Evolutionary conservation across 1,140 invertebrate genomes (phyloP).

Genomic region (Uloborus diversus): DNA sequence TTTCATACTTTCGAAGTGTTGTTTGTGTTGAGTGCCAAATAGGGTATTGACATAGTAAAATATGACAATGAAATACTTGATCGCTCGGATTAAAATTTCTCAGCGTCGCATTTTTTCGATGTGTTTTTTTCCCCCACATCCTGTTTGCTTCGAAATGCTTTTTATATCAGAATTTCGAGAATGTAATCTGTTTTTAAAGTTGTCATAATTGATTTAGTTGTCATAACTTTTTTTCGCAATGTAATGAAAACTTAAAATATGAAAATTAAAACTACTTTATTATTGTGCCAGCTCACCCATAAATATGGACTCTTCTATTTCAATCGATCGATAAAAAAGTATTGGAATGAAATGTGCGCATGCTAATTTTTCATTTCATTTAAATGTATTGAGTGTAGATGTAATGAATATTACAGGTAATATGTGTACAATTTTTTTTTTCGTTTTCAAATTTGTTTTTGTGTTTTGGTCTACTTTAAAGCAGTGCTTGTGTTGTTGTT

Average conservation of each 20-base stretch:
- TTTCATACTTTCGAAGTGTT: background rate
- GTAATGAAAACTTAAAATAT: too few relatives aligned
- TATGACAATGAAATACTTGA: conserved; percentile 48
- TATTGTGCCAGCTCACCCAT: conserved; percentile 54
- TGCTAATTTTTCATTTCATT: conserved; percentile 56
- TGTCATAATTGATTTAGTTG: too few relatives aligned
- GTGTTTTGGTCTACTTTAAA: background rate
- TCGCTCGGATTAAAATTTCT: conserved; percentile 50
- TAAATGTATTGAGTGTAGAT: conserved; percentile 2
- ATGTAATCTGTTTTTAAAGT: too few relatives aligned
- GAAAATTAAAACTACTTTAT: conserved; percentile 39
- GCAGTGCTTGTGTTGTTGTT: background rate
- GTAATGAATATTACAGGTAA: background rate
- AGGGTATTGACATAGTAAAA: conserved; percentile 53
- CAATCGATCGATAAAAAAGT: conserved; percentile 55
- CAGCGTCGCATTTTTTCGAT: conserved; percentile 54
- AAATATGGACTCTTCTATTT: conserved; percentile 56
- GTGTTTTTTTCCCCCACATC: conserved; percentile 21
- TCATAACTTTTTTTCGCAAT: too few relatives aligned
- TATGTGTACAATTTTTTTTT: background rate
- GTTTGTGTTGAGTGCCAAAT: conserved; percentile 47
- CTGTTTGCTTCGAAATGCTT: background rate
- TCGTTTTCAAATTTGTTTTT: background rate
- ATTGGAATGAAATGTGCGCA: conserved; percentile 54
- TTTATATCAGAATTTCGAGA: background rate